Evolutionary conservation across 2,797 vertebrate species (phyloP), one percentile per base, ranked within the genome.

Genomic region (Podargus strigoides): DNA sequence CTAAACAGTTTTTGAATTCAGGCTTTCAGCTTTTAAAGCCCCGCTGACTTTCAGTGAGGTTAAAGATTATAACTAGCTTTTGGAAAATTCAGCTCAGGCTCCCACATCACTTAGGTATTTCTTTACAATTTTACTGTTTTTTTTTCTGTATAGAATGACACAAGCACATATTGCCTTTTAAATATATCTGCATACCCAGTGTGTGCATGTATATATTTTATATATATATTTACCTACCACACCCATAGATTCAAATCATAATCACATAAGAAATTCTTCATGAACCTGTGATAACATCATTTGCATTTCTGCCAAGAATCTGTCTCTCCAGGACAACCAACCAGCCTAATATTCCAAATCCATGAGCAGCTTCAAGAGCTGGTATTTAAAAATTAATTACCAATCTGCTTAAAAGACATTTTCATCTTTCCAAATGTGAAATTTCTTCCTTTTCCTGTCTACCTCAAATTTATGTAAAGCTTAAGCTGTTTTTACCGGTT

Each of bases 351-450:
- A 94, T 95, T 94, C 75, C 80, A 94, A 90, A 96, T 87, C 86
- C 90, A 92, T 14, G 50, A 93, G 47, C 76, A 92, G 82, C 84
- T 93, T 93, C 78, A 88, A 95, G 91, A 96, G 79, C 49, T 63
- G 52, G 39, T 89, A 78, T 94, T 95, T 82, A 93, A 93, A 93
- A 96, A 93, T 80, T 92, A 95, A 94, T 96, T 95, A 95, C 60
- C 70, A 74, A 77, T 75, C 79, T 94, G 36, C 42, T 74, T 91
- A 72, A 77, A 89, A 85, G 74, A 58, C 58, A 76, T 86, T 79
- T 64, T 77, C 50, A 79, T 89, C 76, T 84, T 95, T 93, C 30
- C 44, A 89, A 85, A 91, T 44, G 30, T 73, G 69, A 85, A 28
- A 18, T 39, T 60, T 44, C 49, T 92, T 84, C 66, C 24, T 91